Conservation (phyloP, 2,888 invertebrate genomes). For the Andrena dorsata region DNA sequence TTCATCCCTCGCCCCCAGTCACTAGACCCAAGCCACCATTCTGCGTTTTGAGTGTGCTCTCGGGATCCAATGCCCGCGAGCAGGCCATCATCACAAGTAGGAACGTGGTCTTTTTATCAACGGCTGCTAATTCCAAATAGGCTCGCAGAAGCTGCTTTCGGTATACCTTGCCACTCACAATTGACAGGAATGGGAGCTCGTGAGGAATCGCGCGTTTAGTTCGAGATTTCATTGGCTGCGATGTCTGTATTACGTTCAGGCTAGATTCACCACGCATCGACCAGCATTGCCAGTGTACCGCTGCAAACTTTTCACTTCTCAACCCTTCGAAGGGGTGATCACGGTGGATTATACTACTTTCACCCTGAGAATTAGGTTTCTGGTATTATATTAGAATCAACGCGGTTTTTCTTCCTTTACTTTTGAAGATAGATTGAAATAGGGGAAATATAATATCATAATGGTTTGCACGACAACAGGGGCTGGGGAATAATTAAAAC, state of each 20-base stretch:
- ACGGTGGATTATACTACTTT: too few relatives aligned
- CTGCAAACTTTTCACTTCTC: too few relatives aligned
- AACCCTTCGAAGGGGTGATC: too few relatives aligned
- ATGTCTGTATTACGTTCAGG: neutral
- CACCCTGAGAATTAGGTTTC: too few relatives aligned
- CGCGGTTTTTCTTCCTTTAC: too few relatives aligned
- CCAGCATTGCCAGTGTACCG: neutral
- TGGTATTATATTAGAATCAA: too few relatives aligned
- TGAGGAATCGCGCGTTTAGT: too few relatives aligned
- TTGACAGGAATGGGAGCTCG: neutral
- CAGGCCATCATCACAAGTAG: constrained; percentile 54
- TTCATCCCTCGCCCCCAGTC: constrained; percentile 77
- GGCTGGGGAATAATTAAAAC: too few relatives aligned
- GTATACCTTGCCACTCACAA: neutral
- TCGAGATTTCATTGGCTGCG: too few relatives aligned
- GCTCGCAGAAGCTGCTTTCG: neutral
- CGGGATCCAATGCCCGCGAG: constrained; percentile 19
- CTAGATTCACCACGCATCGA: neutral
- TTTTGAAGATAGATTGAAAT: too few relatives aligned
- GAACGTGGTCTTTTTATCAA: constrained; percentile 42
- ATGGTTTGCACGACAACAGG: too few relatives aligned
- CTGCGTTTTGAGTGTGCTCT: constrained; percentile 55
- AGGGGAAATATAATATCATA: too few relatives aligned
- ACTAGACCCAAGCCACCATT: constrained; percentile 48
- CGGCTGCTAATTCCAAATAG: neutral